These are phyloP conservation scores for Cacatua alba DNA, from an alignment of 2,113 vertebrate genomes.

Conservation along the genomic window DNA sequence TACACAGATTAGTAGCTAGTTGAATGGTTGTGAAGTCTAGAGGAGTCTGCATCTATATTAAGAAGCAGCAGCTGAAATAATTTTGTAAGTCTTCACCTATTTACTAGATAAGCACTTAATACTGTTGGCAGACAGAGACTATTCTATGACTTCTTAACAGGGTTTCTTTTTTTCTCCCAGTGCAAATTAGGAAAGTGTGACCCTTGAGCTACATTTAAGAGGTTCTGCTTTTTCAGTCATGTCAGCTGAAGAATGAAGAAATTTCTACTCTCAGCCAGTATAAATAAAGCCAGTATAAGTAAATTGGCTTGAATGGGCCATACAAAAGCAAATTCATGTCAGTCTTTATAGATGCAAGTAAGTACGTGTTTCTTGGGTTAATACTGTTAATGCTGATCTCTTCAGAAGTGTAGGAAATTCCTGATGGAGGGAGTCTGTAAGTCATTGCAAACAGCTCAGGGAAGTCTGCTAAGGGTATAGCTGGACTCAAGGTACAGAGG, in stretches of 20 bases:
- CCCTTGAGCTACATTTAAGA: not conserved
- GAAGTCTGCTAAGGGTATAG: not conserved
- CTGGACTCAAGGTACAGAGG: not conserved
- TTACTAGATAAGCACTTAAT: not conserved
- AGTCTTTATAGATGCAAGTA: not conserved
- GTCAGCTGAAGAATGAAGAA: not conserved
- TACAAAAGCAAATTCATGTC: not conserved
- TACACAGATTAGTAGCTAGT: not conserved
- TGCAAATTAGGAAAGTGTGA: not conserved
- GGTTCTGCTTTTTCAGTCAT: not conserved
- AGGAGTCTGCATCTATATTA: not conserved
- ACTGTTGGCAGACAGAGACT: not conserved
- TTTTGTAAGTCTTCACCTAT: not conserved
- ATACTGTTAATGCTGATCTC: not conserved
- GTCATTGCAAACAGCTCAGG: not conserved
- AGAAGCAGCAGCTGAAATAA: not conserved
- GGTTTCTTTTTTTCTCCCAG: not conserved
- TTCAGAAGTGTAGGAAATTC: not conserved
- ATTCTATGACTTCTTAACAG: not conserved
- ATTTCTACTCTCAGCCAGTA: not conserved
- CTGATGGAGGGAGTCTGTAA: accelerated
- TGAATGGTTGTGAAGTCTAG: not conserved
- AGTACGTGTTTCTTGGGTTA: not conserved
- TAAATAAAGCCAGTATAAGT: not conserved
- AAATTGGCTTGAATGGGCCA: not conserved